Evolutionary conservation across 2,888 invertebrate species (phyloP).

Genomic region (Hartigia nigra): DNA sequence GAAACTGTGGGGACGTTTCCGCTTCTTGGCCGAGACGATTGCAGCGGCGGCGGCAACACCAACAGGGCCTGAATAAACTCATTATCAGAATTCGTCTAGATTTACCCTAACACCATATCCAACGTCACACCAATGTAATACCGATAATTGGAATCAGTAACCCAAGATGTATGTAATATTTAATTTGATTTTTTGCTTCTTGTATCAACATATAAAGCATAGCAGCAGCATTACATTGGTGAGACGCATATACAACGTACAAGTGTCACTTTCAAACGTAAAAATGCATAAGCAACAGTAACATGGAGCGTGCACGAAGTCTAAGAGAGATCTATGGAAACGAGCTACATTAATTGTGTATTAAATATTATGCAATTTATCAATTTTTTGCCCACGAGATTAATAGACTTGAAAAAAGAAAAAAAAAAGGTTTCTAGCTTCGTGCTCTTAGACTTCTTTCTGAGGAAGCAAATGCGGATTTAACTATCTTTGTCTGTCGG

Average conservation of each 20-base stretch:
- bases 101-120: not conserved
- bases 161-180: not conserved
- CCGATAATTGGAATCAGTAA: not conserved
- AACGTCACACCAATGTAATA: slow-evolving; percentile 5
- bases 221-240: not conserved
- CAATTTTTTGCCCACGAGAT: slow-evolving; percentile 12
- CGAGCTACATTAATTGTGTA: slow-evolving; percentile 3
- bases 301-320: slow-evolving; percentile 32
- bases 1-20: slow-evolving; percentile 94
- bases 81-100: slow-evolving; percentile 20
- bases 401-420: slow-evolving; percentile 12
- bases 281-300: slow-evolving; percentile 5
- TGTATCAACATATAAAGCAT: not conserved
- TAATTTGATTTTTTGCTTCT: not conserved
- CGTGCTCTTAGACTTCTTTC: not conserved
- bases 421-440: not conserved
- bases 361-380: slow-evolving; percentile 13
- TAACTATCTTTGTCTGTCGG: not conserved
- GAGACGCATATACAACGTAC: not conserved
- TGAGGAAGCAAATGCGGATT: not conserved
- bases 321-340: slow-evolving; percentile 13
- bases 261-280: not conserved
- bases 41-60: slow-evolving; percentile 98
- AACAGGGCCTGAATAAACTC: slow-evolving; percentile 77
- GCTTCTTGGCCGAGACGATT: slow-evolving; percentile 94